Evolutionary conservation across 2,888 invertebrate genomes (phyloP).

Genomic region (Colletes collaris): DNA sequence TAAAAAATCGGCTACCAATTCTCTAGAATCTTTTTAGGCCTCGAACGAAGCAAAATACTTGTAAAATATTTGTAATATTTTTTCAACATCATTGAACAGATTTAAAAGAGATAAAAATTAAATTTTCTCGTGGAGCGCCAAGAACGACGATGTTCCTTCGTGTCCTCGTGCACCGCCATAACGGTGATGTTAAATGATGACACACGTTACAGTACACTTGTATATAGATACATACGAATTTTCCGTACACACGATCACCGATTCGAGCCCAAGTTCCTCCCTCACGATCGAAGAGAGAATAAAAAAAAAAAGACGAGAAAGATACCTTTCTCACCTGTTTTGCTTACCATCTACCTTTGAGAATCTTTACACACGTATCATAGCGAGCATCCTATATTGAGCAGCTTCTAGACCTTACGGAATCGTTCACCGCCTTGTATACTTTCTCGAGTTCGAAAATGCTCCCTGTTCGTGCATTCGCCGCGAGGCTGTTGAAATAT

Average conservation of each 20-base stretch:
- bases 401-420: slow-evolving; percentile 56
- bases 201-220: slow-evolving; percentile 60
- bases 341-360: slow-evolving; percentile 35
- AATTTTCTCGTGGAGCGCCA: too few relatives aligned
- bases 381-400: slow-evolving; percentile 53
- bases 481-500: slow-evolving; percentile 51
- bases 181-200: slow-evolving; percentile 29
- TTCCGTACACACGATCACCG: slow-evolving; percentile 30
- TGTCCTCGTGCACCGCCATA: slow-evolving; percentile 23
- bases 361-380: slow-evolving; percentile 51
- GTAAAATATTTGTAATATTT: too few relatives aligned
- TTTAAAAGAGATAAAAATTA: too few relatives aligned
- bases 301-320: neutral
- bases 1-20: too few relatives aligned
- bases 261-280: slow-evolving; percentile 28
- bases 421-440: slow-evolving; percentile 55
- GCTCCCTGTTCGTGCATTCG: slow-evolving; percentile 47
- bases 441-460: slow-evolving; percentile 44
- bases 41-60: too few relatives aligned
- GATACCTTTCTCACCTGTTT: slow-evolving; percentile 27
- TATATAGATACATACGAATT: slow-evolving; percentile 65
- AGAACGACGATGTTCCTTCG: slow-evolving; percentile 5
- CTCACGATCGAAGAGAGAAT: neutral
- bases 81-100: too few relatives aligned
- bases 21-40: too few relatives aligned